Conservation (phyloP, 64 coral and sea anemone genomes). For the Anthopleura sola region DNA sequence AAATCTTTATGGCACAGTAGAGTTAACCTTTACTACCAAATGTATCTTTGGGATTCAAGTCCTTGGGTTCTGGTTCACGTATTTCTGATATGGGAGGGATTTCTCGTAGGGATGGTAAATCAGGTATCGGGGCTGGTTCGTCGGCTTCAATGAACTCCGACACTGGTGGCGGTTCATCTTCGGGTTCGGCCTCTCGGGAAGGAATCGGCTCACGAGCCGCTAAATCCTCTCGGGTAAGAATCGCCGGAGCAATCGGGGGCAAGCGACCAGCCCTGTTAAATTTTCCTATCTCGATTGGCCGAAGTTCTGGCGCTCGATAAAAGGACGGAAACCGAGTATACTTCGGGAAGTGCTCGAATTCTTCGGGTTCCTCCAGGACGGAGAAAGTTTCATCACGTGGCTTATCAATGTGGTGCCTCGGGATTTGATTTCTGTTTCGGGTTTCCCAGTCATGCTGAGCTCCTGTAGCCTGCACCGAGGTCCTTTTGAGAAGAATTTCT, state of each 20-base stretch:
- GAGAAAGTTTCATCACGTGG: too few species aligned
- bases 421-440: constrained; percentile 1
- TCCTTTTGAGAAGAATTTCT: background rate
- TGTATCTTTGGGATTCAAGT: constrained; percentile 21
- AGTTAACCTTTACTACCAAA: background rate
- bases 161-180: constrained; percentile 4
- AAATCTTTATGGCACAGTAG: too few species aligned
- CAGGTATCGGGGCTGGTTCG: constrained; percentile 7
- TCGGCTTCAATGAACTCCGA: constrained; percentile 14
- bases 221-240: background rate
- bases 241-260: constrained; percentile 7
- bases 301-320: background rate
- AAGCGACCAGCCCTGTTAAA: background rate
- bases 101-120: background rate
- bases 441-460: background rate
- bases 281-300: background rate
- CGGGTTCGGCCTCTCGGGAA: constrained; percentile 2
- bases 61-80: background rate
- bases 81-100: constrained; percentile 8
- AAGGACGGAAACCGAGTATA: background rate
- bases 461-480: background rate
- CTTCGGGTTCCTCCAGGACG: background rate
- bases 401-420: background rate
- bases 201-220: background rate
- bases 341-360: background rate